phyloP scores from a whole-genome alignment of 2,888 invertebrate genomes.

The Xestoiulus laeticollis region DNA sequence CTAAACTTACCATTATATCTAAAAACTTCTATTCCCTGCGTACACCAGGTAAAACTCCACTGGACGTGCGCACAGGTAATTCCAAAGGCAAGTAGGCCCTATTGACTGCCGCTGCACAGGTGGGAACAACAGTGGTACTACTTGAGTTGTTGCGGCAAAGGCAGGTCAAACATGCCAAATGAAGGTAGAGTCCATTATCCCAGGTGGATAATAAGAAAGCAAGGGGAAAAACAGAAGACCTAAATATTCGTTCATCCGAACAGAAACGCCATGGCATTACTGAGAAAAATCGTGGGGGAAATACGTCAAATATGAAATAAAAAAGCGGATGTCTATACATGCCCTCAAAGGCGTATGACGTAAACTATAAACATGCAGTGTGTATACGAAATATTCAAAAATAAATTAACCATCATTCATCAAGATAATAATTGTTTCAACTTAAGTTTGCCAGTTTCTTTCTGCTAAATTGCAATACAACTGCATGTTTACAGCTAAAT shows the following conservation, averaged over 20 bases:
- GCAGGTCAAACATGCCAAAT: not conserved
- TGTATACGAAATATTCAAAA: not conserved
- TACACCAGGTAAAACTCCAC: not conserved
- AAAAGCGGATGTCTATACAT: not conserved
- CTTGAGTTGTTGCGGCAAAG: not conserved
- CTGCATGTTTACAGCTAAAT: too few relatives aligned
- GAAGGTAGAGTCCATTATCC: slow-evolving; percentile 17
- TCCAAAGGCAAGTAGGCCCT: not conserved
- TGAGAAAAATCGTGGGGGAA: not conserved
- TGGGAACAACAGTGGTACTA: not conserved
- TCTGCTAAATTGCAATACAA: not conserved
- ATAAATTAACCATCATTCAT: too few relatives aligned
- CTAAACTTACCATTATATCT: not conserved
- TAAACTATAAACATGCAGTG: not conserved
- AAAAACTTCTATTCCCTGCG: too few relatives aligned
- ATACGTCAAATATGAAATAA: not conserved
- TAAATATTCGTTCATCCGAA: not conserved
- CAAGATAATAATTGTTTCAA: not conserved
- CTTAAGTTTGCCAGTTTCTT: too few relatives aligned
- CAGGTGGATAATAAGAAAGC: not conserved
- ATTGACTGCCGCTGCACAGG: not conserved
- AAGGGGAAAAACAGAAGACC: not conserved
- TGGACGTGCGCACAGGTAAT: not conserved
- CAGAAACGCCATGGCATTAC: not conserved
- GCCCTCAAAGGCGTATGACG: not conserved